These are phyloP conservation scores for Drosophila parvula DNA, from an alignment of 1,140 invertebrate genomes.

Conservation along the genomic window DNA sequence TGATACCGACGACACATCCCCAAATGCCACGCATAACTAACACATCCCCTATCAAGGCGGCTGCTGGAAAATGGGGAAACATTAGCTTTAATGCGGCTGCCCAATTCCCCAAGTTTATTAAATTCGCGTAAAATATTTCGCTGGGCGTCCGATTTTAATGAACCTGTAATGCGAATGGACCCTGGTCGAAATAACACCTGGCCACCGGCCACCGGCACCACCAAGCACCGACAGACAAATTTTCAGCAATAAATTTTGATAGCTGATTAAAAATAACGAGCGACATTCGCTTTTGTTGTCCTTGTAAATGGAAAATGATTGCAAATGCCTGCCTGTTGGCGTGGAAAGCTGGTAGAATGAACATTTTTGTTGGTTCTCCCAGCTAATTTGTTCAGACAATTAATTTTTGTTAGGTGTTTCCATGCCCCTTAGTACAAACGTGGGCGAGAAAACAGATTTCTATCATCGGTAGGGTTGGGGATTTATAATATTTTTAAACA, in stretches of 20 bases:
- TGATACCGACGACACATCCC: conserved; percentile 14
- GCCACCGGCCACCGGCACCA: conserved; percentile 19
- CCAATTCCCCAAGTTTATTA: conserved; percentile 55
- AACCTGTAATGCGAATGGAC: conserved; percentile 26
- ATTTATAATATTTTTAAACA: conserved; percentile 2
- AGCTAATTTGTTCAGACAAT: conserved; percentile 45
- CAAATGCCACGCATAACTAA: conserved; percentile 7
- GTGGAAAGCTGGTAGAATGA: conserved; percentile 18
- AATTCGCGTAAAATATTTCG: conserved; percentile 54
- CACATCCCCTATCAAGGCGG: conserved; percentile 6
- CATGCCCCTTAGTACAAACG: background rate
- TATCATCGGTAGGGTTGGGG: background rate
- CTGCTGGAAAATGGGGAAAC: conserved; percentile 19
- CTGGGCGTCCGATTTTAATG: conserved; percentile 35
- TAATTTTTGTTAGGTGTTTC: conserved; percentile 45
- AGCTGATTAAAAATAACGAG: conserved; percentile 78
- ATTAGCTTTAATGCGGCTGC: conserved; percentile 55
- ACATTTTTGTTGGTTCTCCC: conserved; percentile 21
- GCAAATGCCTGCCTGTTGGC: conserved; percentile 42
- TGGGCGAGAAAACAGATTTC: conserved; percentile 8
- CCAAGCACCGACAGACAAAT: conserved; percentile 58
- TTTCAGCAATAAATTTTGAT: conserved; percentile 74
- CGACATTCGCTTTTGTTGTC: conserved; percentile 71
- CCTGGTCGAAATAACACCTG: conserved; percentile 32
- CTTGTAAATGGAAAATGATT: conserved; percentile 62